These are phyloP conservation scores for Apis cerana DNA, from an alignment of 1,140 invertebrate species.

Conservation along the genomic window DNA sequence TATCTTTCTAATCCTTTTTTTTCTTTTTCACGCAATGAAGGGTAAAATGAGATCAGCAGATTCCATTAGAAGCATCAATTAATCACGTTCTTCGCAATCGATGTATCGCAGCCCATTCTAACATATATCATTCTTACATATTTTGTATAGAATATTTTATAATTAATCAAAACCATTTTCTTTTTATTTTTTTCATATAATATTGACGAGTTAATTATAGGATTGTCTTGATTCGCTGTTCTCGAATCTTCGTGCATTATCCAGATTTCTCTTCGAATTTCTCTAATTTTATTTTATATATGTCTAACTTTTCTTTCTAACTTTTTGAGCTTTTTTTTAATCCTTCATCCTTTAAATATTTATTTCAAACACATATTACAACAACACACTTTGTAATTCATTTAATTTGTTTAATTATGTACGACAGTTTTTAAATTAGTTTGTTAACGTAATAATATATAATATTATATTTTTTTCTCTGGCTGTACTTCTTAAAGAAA, in stretches of 20 bases:
- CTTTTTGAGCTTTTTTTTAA: neutral
- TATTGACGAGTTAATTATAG: conserved; percentile 64
- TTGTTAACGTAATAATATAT: conserved; percentile 17
- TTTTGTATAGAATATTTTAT: conserved; percentile 34
- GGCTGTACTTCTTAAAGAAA: conserved; percentile 8
- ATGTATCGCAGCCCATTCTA: conserved; percentile 47
- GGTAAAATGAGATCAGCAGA: conserved; percentile 2
- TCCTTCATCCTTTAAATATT: too few relatives aligned
- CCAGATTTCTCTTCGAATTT: neutral
- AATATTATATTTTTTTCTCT: conserved; percentile 9
- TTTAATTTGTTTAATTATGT: neutral
- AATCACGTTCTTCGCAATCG: conserved; percentile 28
- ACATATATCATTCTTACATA: conserved; percentile 19
- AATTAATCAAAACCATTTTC: conserved; percentile 35
- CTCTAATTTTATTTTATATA: neutral
- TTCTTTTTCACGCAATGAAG: neutral
- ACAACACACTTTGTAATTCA: neutral
- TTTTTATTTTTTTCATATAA: conserved; percentile 32
- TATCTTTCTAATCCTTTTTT: neutral
- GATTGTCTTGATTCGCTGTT: conserved; percentile 62
- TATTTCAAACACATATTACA: conserved; percentile 12
- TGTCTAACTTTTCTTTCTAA: too few relatives aligned
- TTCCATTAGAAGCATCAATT: neutral
- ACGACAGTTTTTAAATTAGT: conserved; percentile 16
- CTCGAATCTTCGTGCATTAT: conserved; percentile 14